phyloP scores from a whole-genome alignment of 2,113 vertebrate genomes.

The Anoura caudifer region DNA sequence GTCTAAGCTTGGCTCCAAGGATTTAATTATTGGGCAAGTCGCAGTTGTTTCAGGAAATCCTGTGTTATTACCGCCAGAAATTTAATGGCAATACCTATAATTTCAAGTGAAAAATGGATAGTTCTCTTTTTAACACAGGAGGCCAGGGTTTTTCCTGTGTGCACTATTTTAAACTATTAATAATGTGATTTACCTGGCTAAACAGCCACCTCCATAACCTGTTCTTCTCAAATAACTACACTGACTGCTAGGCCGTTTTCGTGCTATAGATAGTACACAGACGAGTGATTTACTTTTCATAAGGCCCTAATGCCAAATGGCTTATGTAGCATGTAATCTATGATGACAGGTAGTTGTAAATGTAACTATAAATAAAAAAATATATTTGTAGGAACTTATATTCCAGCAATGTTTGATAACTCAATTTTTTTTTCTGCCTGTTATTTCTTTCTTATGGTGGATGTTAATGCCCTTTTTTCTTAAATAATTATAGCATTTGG shows the following conservation, averaged over 20 bases:
- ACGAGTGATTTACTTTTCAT: not conserved
- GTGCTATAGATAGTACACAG: not conserved
- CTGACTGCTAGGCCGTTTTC: not conserved
- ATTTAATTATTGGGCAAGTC: not conserved
- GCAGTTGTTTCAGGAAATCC: not conserved
- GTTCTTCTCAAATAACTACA: not conserved
- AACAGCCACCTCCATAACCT: not conserved
- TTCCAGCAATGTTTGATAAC: not conserved
- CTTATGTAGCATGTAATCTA: not conserved
- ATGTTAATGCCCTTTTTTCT: constrained; percentile 29
- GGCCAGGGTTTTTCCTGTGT: not conserved
- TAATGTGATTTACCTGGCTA: not conserved
- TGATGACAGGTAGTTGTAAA: not conserved
- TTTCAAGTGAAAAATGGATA: not conserved
- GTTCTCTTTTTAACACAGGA: not conserved
- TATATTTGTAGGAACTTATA: constrained; percentile 3
- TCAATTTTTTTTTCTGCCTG: not conserved
- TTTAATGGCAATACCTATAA: not conserved
- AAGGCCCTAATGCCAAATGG: not conserved
- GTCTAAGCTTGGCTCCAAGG: not conserved
- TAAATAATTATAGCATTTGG: not conserved
- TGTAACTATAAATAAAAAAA: not conserved
- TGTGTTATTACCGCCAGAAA: not conserved
- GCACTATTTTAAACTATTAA: not conserved
- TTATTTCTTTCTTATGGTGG: not conserved